A percentile compares a stretch with the other conserved stretches of the same genome.
phyloP scores from a whole-genome alignment of 2,797 vertebrate species.

The Toxotes lorentzi region DNA sequence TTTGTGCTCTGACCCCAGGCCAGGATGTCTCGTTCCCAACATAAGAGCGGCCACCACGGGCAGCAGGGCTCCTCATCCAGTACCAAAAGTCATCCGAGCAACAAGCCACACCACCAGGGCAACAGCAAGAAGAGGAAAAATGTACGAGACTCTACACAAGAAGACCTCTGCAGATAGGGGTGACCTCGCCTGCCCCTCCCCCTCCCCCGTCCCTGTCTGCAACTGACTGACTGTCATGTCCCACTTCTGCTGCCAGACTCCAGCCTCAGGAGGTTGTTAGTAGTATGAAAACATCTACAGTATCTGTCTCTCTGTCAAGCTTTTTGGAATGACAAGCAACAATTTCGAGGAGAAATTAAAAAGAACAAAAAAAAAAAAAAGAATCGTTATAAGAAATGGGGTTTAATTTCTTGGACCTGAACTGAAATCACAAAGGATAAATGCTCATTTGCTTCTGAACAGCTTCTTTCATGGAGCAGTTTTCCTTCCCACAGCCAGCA shows the following conservation, averaged over 20 bases:
- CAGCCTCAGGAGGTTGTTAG: constrained; percentile 73
- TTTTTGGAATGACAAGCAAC: constrained; percentile 69
- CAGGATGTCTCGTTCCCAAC: constrained; percentile 89
- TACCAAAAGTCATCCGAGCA: constrained; percentile 89
- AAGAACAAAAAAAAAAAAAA: constrained; percentile 67
- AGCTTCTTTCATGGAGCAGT: constrained; percentile 73
- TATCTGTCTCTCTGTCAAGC: constrained; percentile 55
- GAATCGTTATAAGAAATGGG: constrained; percentile 59
- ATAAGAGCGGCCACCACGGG: constrained; percentile 91
- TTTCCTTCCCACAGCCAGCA: constrained; percentile 68
- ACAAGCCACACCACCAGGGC: constrained; percentile 89
- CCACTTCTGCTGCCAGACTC: constrained; percentile 77
- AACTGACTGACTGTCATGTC: constrained; percentile 70
- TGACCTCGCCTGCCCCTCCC: constrained; percentile 31
- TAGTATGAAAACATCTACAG: constrained; percentile 67
- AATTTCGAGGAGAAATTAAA: constrained; percentile 71
- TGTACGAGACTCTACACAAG: constrained; percentile 90
- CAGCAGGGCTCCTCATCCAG: constrained; percentile 89
- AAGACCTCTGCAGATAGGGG: constrained; percentile 96
- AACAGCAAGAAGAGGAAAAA: constrained; percentile 97
- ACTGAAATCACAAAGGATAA: constrained; percentile 77
- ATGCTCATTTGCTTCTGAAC: constrained; percentile 72
- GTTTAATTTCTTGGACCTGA: constrained; percentile 73
- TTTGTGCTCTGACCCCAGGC: constrained; percentile 80
- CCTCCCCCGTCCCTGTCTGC: constrained; percentile 51